Evolutionary conservation across 64 coral and sea anemone genomes (phyloP), one percentile per base, ranked within the genome.

Genomic region (Dendronephthya gigantea): DNA sequence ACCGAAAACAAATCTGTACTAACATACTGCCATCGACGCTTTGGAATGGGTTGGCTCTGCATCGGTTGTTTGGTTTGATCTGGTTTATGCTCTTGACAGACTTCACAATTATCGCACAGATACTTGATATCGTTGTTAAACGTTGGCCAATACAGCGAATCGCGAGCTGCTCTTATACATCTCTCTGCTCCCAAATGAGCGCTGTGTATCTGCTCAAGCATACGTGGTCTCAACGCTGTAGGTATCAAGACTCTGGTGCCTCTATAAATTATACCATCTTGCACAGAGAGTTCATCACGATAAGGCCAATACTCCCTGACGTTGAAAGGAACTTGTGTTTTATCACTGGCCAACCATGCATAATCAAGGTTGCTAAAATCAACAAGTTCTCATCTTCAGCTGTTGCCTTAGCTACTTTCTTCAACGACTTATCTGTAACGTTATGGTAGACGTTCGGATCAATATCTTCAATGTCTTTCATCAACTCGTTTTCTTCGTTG

Each of bases 401-500:
- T 52, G 0, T 52, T 1, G 83, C 45, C 49, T 41, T 48, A 8
- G 83, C 83, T 51, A 84, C 83, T 84, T 84, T 51, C 43, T 48
- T 7, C 32, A 84, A 14, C 40, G 83, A 49, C 33, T 41, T 49
- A 84, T 84, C 83, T 47, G 83, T 48, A 5, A 40, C 81, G 19
- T 82, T 39, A 23, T 39, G 35, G 13, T 82, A 43, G 2, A 82
- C 50, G 49, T 83, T 35, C 75, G 82, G 82, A 81, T 88, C 76
- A 25, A 83, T 88, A 34, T 88, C 82, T 74, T 88, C 81, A 50
- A 88, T 45, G 30, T 79, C 2, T 50, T 39, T 23, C 41, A 37
- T 66, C 23, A 49, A 33, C 86, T 88, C 76, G 23, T 79, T 39
- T 88, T 82, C 70, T 38, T 88, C 86, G n/a, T 50, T 74, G 40